A percentile compares a stretch with the other conserved stretches of the same genome.
These are phyloP conservation scores for Percopsis omiscomaycus DNA, from an alignment of 2,797 vertebrate genomes.

Conservation along the genomic window DNA sequence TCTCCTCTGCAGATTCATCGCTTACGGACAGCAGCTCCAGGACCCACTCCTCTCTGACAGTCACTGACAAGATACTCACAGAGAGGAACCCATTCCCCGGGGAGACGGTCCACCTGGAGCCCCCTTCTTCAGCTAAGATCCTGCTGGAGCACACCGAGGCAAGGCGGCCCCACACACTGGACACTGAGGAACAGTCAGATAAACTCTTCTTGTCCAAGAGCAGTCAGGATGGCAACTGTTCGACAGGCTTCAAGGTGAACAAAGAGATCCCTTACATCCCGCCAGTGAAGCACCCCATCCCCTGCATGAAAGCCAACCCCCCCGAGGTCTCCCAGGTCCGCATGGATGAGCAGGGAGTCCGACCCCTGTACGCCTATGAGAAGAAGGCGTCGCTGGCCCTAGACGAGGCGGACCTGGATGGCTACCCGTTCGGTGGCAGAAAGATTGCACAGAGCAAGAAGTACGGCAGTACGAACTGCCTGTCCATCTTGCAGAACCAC, in stretches of 20 bases:
- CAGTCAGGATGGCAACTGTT: constrained; percentile 79
- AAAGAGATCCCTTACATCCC: constrained; percentile 88
- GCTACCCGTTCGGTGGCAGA: constrained; percentile 82
- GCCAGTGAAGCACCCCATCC: constrained; percentile 85
- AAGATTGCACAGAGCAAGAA: constrained; percentile 83
- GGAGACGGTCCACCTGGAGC: constrained; percentile 86
- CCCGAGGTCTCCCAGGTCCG: constrained; percentile 82
- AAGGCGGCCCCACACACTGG: constrained; percentile 83
- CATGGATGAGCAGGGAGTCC: constrained; percentile 79
- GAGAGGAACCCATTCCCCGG: constrained; percentile 88
- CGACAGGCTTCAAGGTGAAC: constrained; percentile 84
- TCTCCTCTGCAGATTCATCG: constrained; percentile 85
- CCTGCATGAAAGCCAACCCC: constrained; percentile 79
- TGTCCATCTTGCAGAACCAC: constrained; percentile 78
- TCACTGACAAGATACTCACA: constrained; percentile 88
- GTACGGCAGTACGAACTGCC: constrained; percentile 85
- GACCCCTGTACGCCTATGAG: constrained; percentile 81
- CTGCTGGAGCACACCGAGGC: constrained; percentile 91
- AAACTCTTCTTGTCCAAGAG: constrained; percentile 85
- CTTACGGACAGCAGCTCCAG: constrained; percentile 91
- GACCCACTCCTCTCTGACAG: constrained; percentile 88
- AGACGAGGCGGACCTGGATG: constrained; percentile 83
- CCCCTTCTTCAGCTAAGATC: constrained; percentile 88
- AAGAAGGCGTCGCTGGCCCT: constrained; percentile 70
- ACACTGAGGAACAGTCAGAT: constrained; percentile 85